Evolutionary conservation across 2,888 invertebrate species (phyloP).

Genomic region (Tryphoninae sp.): DNA sequence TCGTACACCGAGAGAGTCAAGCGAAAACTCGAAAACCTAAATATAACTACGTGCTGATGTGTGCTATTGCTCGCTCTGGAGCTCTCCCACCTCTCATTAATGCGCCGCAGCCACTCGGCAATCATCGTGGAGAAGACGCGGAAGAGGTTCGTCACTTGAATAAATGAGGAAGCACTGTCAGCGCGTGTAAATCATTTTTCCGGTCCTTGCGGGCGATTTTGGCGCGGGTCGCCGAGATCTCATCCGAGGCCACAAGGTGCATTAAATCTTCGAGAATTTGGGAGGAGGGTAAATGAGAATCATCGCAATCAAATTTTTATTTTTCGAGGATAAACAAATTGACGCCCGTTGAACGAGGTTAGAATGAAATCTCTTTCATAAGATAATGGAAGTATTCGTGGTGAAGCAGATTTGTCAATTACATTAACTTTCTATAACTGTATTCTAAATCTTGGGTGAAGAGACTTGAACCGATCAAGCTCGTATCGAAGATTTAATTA

Average conservation of each 20-base stretch:
- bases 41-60: slow-evolving; percentile 50
- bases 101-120: slow-evolving; percentile 6
- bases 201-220: slow-evolving; percentile 26
- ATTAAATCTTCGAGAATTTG: slow-evolving; percentile 5
- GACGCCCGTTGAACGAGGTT: background rate
- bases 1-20: slow-evolving; percentile 22
- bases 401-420: too few relatives aligned
- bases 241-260: slow-evolving; percentile 15
- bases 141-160: slow-evolving; percentile 67
- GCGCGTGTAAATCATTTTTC: slow-evolving; percentile 74
- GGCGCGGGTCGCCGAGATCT: background rate
- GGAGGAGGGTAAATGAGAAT: background rate
- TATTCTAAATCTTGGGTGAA: too few relatives aligned
- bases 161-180: slow-evolving; percentile 71
- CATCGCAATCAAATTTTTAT: background rate
- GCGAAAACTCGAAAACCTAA: slow-evolving; percentile 61
- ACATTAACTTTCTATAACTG: too few relatives aligned
- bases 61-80: slow-evolving; percentile 11
- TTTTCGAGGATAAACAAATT: background rate
- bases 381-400: too few relatives aligned
- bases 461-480: too few relatives aligned
- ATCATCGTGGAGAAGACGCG: slow-evolving; percentile 58
- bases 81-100: slow-evolving; percentile 10
- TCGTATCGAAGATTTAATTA: too few relatives aligned
- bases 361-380: background rate